Evolutionary conservation across 1,140 invertebrate species (phyloP), one percentile per base, ranked within the genome.

Genomic region (Liolophura sinensis): DNA sequence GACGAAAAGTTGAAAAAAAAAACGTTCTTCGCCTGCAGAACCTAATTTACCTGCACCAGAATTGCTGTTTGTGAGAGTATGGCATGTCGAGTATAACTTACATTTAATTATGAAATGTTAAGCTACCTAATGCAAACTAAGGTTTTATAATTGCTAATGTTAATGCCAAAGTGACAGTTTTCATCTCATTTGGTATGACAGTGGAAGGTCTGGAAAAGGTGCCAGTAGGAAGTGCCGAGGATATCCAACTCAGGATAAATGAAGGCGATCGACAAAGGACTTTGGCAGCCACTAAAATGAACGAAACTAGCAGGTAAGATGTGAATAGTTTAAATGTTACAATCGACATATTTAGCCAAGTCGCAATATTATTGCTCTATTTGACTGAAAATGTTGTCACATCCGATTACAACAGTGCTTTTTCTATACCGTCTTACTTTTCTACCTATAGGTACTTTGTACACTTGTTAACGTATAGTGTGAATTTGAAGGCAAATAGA

Each of bases 221-320:
- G 22, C 77, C 85, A 46, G 88, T 88, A 5, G 78, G 79, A 48
- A 86, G 73, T 61, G 86, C 86, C 65, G 81, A 84, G 57, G 86
- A 87, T 49, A 85, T 89, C 18, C 78, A 86, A 66, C 74, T 75
- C 20, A 85, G 84, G 62, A 86, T 89, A 63, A 85, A 87, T 18
- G 84, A 88, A 78, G 88, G 89, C 7, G 87, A 86, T 4, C 76
- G 84, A 12, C 87, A 87, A 68, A 73, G 88, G 40, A 88, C 87
- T 49, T 86, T 89, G 59, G 87, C 86, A 14, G 84, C 87, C 9
- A 89, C 88, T 16, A 88, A 88, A 68, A 88, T 89, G 87, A 90
- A 90, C 80, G 86, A 86, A 46, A 88, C 86, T 9, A 88, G 87
- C 72, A 84, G 70, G 59, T 79, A 87, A 63, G 84, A 5, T 5